Conservation (phyloP, 1,140 invertebrate species). For the Mizuhopecten yessoensis region DNA sequence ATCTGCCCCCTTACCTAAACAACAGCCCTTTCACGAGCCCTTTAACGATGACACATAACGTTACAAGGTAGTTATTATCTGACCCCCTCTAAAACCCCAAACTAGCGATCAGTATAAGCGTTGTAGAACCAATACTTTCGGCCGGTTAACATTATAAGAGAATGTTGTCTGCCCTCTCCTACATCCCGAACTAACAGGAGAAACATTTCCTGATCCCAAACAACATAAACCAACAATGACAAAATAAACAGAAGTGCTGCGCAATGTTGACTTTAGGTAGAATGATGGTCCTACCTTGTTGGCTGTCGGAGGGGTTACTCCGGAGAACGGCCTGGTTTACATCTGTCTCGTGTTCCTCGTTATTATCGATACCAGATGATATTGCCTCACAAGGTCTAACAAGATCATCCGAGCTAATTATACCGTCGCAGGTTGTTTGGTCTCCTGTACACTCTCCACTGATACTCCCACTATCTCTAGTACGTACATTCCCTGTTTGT, state of each 20-base stretch:
- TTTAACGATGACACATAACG: too few species aligned
- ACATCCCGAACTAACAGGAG: not conserved
- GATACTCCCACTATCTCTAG: not conserved
- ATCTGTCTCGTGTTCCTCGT: not conserved
- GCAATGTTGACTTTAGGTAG: not conserved
- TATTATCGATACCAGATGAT: constrained; percentile 18
- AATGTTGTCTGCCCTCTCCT: not conserved
- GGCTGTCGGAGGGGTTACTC: not conserved
- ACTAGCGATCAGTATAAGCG: too few species aligned
- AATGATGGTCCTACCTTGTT: constrained; percentile 2
- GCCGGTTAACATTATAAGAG: too few species aligned
- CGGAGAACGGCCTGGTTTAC: not conserved
- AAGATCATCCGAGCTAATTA: constrained; percentile 26
- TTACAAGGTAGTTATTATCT: too few species aligned
- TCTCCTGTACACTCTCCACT: not conserved
- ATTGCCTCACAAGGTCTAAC: constrained; percentile 8
- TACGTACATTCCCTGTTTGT: not conserved
- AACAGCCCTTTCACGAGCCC: too few species aligned
- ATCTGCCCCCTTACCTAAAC: too few species aligned
- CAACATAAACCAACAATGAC: not conserved
- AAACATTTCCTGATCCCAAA: not conserved
- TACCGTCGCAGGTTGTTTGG: constrained; percentile 20
- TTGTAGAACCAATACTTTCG: too few species aligned
- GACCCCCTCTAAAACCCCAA: too few species aligned
- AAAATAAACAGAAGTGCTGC: not conserved